phyloP scores from a whole-genome alignment of 2,113 vertebrate genomes.

The Sceloporus tristichus region DNA sequence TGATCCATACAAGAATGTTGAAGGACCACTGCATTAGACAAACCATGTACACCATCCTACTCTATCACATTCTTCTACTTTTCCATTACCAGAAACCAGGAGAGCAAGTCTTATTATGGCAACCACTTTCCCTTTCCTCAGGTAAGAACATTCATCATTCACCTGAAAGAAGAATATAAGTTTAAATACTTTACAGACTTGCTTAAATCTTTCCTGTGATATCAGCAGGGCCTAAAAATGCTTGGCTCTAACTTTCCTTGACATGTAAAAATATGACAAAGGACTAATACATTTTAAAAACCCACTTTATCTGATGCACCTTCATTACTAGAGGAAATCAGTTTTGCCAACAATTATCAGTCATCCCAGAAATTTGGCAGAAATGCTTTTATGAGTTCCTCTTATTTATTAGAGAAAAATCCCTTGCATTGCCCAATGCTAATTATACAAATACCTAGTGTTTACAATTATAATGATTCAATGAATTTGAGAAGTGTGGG shows the following conservation, averaged over 20 bases:
- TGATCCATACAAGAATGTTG: constrained; percentile 8
- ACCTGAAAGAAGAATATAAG: neutral
- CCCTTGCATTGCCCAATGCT: constrained; percentile 4
- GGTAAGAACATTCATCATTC: neutral
- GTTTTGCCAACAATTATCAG: constrained; percentile 10
- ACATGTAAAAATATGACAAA: constrained; percentile 29
- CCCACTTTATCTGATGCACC: constrained; percentile 28
- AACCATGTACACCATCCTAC: neutral
- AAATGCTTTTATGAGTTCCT: constrained; percentile 14
- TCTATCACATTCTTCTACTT: neutral
- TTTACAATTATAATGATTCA: neutral
- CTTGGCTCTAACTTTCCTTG: neutral
- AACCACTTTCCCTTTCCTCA: neutral
- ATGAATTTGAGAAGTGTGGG: neutral
- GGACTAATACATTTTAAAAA: constrained; percentile 51
- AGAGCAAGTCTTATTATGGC: neutral
- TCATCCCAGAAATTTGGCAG: neutral
- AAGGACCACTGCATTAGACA: neutral
- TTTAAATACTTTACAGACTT: neutral
- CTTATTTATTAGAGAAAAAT: neutral
- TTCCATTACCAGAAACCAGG: constrained; percentile 4
- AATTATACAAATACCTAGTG: constrained; percentile 11
- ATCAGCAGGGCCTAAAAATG: neutral
- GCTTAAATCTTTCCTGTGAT: neutral
- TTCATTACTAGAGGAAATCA: neutral